A percentile compares a stretch with the other conserved stretches of the same genome.
Evolutionary conservation across 1,140 invertebrate species (phyloP).

Genomic region (Drosophila nebulosa): DNA sequence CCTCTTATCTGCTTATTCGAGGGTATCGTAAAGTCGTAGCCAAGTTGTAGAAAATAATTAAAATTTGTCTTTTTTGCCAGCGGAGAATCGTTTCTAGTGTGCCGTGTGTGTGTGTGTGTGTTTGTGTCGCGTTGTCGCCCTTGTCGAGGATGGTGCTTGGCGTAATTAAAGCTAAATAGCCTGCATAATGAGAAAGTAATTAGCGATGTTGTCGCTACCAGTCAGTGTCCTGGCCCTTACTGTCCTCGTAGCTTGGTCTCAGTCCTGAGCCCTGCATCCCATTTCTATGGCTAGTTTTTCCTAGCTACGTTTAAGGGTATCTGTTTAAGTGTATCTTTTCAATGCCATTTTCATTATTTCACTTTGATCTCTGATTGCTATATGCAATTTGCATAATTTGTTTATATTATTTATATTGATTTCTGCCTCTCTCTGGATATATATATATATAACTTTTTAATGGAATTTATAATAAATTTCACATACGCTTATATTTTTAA

Average conservation of each 20-base stretch:
- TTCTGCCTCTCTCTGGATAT: background rate
- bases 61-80: conserved; percentile 28
- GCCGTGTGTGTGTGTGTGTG: conserved; percentile 11
- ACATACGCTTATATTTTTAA: too few relatives aligned
- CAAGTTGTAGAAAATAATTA: background rate
- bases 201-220: conserved; percentile 68
- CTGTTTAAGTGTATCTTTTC: background rate
- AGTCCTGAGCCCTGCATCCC: background rate
- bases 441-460: background rate
- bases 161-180: conserved; percentile 80
- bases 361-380: conserved; percentile 5
- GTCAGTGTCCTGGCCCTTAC: conserved; percentile 32
- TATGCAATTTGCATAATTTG: conserved; percentile 3
- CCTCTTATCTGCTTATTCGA: too few relatives aligned
- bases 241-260: background rate
- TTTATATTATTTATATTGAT: background rate
- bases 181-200: conserved; percentile 80
- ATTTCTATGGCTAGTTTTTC: conserved; percentile 17
- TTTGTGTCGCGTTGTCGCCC: conserved; percentile 41
- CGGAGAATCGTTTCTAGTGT: conserved; percentile 45
- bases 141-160: conserved; percentile 66
- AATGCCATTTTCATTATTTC: background rate
- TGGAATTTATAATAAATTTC: background rate
- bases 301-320: background rate
- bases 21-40: background rate